phyloP scores from a whole-genome alignment of 2,797 vertebrate species.

The Pristis pectinata region DNA sequence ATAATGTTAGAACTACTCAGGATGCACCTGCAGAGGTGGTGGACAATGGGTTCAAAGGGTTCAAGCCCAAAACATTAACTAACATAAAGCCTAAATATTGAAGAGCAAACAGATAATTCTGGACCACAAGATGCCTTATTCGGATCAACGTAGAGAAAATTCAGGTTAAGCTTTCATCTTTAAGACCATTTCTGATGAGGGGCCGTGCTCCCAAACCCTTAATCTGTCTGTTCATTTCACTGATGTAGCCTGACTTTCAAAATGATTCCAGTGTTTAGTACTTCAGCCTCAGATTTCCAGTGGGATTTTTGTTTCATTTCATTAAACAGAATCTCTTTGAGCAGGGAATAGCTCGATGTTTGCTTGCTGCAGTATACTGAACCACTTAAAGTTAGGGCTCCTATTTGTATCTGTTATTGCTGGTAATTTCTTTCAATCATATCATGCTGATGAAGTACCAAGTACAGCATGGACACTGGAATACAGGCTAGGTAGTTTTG shows the following conservation, averaged over 20 bases:
- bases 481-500: background rate
- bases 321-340: background rate
- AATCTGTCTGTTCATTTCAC: background rate
- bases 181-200: background rate
- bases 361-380: background rate
- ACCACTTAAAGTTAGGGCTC: background rate
- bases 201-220: background rate
- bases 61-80: conserved; percentile 2
- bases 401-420: background rate
- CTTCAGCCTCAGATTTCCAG: background rate
- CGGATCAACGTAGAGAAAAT: background rate
- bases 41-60: background rate
- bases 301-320: background rate
- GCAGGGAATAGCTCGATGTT: background rate
- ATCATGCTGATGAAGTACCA: background rate
- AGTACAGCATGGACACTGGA: background rate
- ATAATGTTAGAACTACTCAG: background rate
- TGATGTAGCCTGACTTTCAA: background rate
- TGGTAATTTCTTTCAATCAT: background rate
- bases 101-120: background rate
- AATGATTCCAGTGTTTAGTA: background rate
- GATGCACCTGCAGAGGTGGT: background rate
- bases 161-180: background rate
- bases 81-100: background rate
- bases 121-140: background rate